Base-by-base conservation (phyloP, 2,888 invertebrate species). In the Dioctria rufipes region DNA sequence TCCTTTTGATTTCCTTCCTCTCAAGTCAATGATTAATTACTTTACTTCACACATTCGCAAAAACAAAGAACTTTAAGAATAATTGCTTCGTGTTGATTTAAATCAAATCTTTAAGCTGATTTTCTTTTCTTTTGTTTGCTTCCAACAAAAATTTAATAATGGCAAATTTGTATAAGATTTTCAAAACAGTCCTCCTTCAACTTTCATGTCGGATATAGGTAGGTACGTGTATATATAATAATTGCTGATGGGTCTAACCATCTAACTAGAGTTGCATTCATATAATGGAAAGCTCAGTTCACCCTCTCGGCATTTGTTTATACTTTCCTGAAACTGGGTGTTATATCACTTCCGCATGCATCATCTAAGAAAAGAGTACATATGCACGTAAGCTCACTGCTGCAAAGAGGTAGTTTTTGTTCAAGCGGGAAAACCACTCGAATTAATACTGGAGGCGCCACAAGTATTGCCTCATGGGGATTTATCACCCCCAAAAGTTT, bases 391-490 rank as follows among this genome's bases (percentile, higher is more conserved):
- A 73, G 40, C 73, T 58, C 73, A 58, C 58, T 69, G 60, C 58
- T 73, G 42, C 51, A 73, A 73, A 73, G 73, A 51, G 73, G 73
- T 73, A 66, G 66, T 63, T 66, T 78, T 54, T 78, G 78, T 66
- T 42, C 66, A 78, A 78, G 78, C 73, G 80, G 80, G 25, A 71
- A 63, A 71, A 73, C 71, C 80, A 80, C 78, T 78, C 78, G 65
- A 80, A 80, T 82, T 80, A 82, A 80, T 80, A 78, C 82, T 82
- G 78, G 78, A 80, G 82, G 80, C 82, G 78, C 46, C 69, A 73
- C 78, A 61, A 82, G 82, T 73, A 43, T 13, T 42, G 39, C 73
- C 60, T 58, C 73, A 58, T 54, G 8, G 58, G 58, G 58, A 73
- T 73, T 73, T 73, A 73, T 73, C 73, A 73, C 73, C 60, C 58